phyloP scores from a whole-genome alignment of 2,888 invertebrate genomes.

The Exephanes ischioxanthus region DNA sequence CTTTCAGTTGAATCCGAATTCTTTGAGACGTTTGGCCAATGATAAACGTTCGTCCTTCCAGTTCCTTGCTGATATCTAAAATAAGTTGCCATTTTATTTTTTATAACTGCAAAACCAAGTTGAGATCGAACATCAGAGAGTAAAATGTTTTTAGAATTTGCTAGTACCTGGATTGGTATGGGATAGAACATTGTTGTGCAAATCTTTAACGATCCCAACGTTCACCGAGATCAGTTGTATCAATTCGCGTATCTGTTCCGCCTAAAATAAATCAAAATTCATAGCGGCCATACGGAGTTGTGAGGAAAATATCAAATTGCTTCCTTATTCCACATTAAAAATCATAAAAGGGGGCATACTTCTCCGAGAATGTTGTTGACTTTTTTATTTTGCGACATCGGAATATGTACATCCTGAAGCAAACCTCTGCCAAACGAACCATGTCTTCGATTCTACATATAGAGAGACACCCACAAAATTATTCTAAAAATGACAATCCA shows the following conservation, averaged over 20 bases:
- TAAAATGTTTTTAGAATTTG: conserved; percentile 46
- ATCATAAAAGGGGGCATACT: conserved; percentile 73
- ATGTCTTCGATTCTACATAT: conserved; percentile 74
- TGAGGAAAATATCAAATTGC: not conserved
- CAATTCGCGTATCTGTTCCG: conserved; percentile 81
- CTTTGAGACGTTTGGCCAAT: conserved; percentile 86
- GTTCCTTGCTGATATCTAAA: conserved; percentile 88
- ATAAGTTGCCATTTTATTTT: conserved; percentile 50
- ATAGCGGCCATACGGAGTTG: conserved; percentile 6
- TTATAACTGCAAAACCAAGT: not conserved
- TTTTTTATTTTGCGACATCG: conserved; percentile 79
- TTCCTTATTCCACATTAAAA: conserved; percentile 4
- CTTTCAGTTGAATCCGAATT: conserved; percentile 87
- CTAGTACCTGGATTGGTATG: conserved; percentile 81
- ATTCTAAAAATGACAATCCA: not conserved
- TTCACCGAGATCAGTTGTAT: conserved; percentile 82
- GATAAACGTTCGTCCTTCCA: conserved; percentile 87
- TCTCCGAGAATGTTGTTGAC: conserved; percentile 80
- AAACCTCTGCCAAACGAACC: conserved; percentile 77
- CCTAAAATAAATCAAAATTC: conserved; percentile 74
- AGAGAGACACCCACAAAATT: conserved; percentile 27
- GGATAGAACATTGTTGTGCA: conserved; percentile 85
- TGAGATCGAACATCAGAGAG: not conserved
- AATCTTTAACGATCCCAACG: conserved; percentile 80
- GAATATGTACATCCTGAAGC: conserved; percentile 79